These are phyloP conservation scores for Ictidomys tridecemlineatus DNA, from an alignment of 2,113 vertebrate species.

Conservation along the genomic window DNA sequence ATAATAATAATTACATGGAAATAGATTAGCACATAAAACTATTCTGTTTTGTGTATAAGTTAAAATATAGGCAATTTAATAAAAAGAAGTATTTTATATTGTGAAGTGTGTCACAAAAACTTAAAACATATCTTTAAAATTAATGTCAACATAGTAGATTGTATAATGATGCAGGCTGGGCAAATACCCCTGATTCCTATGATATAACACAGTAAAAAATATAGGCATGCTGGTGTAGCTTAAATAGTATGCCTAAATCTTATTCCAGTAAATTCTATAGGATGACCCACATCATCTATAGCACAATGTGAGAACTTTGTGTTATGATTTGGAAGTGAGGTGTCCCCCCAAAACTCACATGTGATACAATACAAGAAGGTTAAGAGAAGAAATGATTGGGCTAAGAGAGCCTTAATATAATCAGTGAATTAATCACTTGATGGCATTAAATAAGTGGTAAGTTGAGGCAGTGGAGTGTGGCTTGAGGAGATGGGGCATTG, in stretches of 20 bases:
- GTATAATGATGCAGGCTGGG: background rate
- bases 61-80: no score
- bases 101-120: background rate
- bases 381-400: no score
- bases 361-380: no score
- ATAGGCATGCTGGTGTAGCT: background rate
- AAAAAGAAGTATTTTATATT: background rate
- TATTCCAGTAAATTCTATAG: background rate
- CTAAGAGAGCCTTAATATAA: no score
- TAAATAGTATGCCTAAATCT: background rate
- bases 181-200: background rate
- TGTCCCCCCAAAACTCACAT: no score
- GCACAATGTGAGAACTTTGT: background rate
- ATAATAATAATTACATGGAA: no score
- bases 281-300: background rate
- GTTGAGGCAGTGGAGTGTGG: no score
- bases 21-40: background rate
- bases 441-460: no score
- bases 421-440: no score
- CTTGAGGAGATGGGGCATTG: no score
- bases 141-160: background rate
- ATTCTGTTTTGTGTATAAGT: no score
- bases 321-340: no score
- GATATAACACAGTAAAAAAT: background rate
- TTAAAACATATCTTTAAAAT: background rate